Evolutionary conservation across 23 tunicate species (phyloP).

Genomic region (Trididemnum clinides): DNA sequence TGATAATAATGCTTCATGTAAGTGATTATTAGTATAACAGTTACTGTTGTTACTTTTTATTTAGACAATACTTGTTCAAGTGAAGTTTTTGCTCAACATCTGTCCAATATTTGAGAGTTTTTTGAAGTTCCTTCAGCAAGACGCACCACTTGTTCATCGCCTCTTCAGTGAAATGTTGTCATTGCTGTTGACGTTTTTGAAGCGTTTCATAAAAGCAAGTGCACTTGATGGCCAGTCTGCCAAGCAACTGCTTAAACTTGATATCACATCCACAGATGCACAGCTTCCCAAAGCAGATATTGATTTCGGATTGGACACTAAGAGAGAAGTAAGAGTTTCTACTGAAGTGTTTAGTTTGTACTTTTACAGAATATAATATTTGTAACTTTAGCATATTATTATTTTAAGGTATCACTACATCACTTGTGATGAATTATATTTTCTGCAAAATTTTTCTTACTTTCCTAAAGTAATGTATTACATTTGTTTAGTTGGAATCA

Average conservation of each 20-base stretch:
- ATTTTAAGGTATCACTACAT: not conserved
- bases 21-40: no score
- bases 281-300: constrained; percentile 5
- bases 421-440: not conserved
- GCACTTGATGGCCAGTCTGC: constrained; percentile 9
- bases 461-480: not conserved
- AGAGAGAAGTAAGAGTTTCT: not conserved
- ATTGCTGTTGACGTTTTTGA: not conserved
- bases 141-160: not conserved
- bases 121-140: constrained; percentile 8
- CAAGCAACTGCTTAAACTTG: constrained; percentile 9
- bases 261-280: not conserved
- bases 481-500: not conserved
- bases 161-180: constrained; percentile 3
- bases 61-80: not conserved
- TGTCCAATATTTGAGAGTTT: not conserved
- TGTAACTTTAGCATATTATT: not conserved
- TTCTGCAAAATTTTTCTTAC: not conserved
- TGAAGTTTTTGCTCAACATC: not conserved
- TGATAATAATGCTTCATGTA: no score
- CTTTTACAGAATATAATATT: not conserved
- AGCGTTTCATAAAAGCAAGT: constrained; percentile 2
- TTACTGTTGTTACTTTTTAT: not conserved
- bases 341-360: not conserved
- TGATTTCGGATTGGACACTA: constrained; percentile 1